Evolutionary conservation across 2,888 invertebrate genomes (phyloP), one percentile per base, ranked within the genome.

Genomic region (Ectemnius continuus): DNA sequence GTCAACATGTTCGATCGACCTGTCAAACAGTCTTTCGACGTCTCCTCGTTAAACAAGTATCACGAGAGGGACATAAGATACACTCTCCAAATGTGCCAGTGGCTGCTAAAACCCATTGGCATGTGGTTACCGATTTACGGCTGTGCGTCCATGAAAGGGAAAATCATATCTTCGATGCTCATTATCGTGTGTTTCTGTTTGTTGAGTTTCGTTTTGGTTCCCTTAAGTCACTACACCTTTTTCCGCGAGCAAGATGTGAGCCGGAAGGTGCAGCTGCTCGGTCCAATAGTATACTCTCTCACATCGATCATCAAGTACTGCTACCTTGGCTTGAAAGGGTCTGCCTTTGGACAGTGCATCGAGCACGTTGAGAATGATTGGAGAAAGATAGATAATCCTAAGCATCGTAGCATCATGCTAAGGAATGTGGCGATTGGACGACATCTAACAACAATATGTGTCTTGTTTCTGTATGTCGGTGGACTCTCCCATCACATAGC

Each of bases 51-150:
- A 23, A 67, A 70, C 56, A 13, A 16, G 0, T 48, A 45, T 23
- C 64, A 72, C 45, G 6, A 59, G 3, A 57, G 14, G 16, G 70
- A 75, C 11, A 18, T 67, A 4, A 18, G 26, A 1, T 61, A 84
- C 65, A 83, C 84, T 4, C 70, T 85, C 2, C 74, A 82, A 47
- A 73, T 84, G 67, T 87, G 83, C 45, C 84, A 85, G 4, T 86
- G 85, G 79, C 70, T 86, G 14, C 67, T 88, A 0, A 83, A 79
- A 13, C 80, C 83, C 0, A 73, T 88, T 13, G 88, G 88, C 8
- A 80, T 84, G 36, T 86, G 87, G 83, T 81, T 85, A 0, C 36
- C 70, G 11, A 28, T 79, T 2, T 70, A 72, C 47, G 57, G 26
- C 11, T 59, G 52, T 4, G 13, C 58, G 4, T 78, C 74, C 18